phyloP scores from a whole-genome alignment of 2,888 invertebrate species.

The Pyrrhosoma nymphula region DNA sequence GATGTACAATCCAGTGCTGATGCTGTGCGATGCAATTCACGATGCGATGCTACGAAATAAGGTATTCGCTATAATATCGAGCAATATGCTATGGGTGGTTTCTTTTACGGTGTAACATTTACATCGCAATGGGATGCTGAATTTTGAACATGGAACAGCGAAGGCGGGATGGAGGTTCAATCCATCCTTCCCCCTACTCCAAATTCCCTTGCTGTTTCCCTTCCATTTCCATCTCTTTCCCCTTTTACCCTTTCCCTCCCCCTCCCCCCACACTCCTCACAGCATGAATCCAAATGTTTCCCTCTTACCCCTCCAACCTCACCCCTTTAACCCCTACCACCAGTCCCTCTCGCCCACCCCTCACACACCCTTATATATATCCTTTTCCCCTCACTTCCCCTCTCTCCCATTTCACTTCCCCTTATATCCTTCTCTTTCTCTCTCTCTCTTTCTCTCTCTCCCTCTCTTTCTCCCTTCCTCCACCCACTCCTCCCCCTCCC shows the following conservation, averaged over 20 bases:
- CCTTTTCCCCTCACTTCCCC: neutral
- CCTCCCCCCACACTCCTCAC: neutral
- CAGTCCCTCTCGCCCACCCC: neutral
- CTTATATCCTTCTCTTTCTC: conserved; percentile 29
- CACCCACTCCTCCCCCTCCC: neutral
- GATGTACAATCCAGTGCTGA: no score
- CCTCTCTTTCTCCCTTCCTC: neutral
- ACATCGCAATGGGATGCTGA: no score
- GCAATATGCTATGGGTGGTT: no score
- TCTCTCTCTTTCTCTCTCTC: neutral
- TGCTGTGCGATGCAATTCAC: no score
- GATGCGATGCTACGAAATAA: no score
- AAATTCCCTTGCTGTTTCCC: no score
- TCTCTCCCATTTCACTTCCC: no score
- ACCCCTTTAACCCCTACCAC: neutral
- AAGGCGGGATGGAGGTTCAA: no score
- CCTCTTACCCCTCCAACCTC: neutral
- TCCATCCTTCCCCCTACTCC: no score
- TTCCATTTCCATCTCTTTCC: neutral
- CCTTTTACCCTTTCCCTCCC: neutral
- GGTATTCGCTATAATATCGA: no score
- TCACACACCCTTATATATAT: neutral
- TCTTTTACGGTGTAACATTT: no score
- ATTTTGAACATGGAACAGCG: no score
- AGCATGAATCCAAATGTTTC: neutral